Conservation (phyloP, 2,888 invertebrate species). For the Bombyx huttoni region DNA sequence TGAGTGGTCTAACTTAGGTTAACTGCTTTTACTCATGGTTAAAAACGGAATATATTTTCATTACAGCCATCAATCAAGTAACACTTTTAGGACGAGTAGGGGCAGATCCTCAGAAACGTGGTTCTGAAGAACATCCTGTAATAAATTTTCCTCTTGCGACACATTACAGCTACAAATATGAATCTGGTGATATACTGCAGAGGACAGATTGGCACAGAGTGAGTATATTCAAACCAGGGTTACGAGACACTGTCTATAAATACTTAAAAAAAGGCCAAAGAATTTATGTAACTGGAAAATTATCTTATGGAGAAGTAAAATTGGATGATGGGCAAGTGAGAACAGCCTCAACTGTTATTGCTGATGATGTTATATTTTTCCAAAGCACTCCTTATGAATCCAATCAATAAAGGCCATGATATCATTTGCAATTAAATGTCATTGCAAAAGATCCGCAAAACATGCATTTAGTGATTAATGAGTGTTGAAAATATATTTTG, state of each 20-base stretch:
- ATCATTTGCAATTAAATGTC: neutral
- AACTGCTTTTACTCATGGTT: too few species aligned
- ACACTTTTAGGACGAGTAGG: constrained; percentile 90
- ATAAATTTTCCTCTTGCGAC: constrained; percentile 92
- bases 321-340: constrained; percentile 81
- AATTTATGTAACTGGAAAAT: constrained; percentile 84
- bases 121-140: constrained; percentile 86
- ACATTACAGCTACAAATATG: constrained; percentile 86
- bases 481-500: neutral
- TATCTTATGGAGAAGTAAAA: constrained; percentile 88
- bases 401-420: neutral
- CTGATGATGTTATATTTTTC: constrained; percentile 90
- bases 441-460: neutral
- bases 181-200: constrained; percentile 84
- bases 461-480: neutral
- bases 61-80: constrained; percentile 82
- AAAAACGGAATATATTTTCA: neutral
- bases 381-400: constrained; percentile 34
- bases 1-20: too few species aligned
- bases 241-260: constrained; percentile 84
- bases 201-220: constrained; percentile 94
- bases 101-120: constrained; percentile 89
- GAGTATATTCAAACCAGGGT: constrained; percentile 86
- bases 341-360: constrained; percentile 84
- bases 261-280: constrained; percentile 90